Base-by-base conservation (phyloP, 2,888 invertebrate genomes). In the Mimas tiliae region DNA sequence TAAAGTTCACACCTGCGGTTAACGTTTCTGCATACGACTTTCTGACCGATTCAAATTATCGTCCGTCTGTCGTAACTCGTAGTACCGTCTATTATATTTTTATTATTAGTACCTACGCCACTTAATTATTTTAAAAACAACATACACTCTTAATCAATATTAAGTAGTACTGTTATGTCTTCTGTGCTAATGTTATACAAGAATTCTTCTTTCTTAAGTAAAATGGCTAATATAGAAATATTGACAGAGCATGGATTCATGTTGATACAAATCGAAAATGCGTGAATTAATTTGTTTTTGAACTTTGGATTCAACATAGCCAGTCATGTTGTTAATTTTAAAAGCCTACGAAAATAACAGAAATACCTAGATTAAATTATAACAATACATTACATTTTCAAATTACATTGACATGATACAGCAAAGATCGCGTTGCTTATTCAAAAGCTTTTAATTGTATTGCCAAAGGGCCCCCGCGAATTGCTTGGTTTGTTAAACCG, bases 351-450 rank as follows among this genome's bases (percentile, higher is more conserved):
- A 48, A 33, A 48, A n/a, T 12, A 33, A 12, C 42, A 45, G 12
- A 53, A 52, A n/a, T n/a, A n/a, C n/a, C n/a, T 53, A 47, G 45
- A 21, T 55, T 53, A 52, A 52, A 53, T 45, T 42, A 27, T 42
- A 64, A 45, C 38, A 38, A 38, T 38, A 62, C 27, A 45, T 67
- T 73, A 68, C 55, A 65, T 67, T 73, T 71, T 72, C 65, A 76
- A 77, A 80, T 80, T 77, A 78, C 69, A 69, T 68, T 70, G 77
- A 74, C 65, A 70, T 81, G 79, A 81, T 74, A 73, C 67, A 67
- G 78, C 80, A 76, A 72, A 72, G 70, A 71, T 34, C 65, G 38
- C 53, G 67, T 71, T 68, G 73, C 74, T 75, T 74, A 76, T 75
- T 77, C 73, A 74, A 77, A 75, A 74, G 74, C 71, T 75, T 42